A percentile compares a stretch with the other conserved stretches of the same genome.
These are phyloP conservation scores for Cheilosia vulpina DNA, from an alignment of 2,888 invertebrate genomes.

Conservation along the genomic window DNA sequence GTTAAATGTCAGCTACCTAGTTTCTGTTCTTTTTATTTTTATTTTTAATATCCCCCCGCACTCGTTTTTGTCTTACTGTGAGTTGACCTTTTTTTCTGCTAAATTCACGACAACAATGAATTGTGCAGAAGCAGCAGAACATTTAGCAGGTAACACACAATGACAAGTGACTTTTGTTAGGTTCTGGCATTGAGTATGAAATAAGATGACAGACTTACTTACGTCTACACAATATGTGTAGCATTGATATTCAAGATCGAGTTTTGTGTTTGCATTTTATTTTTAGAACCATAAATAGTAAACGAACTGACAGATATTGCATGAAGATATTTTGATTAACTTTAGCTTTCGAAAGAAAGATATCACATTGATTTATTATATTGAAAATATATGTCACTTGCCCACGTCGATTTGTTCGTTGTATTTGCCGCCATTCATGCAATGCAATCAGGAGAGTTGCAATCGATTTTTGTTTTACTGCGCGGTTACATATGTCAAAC, in stretches of 20 bases:
- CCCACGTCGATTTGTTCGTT: background rate
- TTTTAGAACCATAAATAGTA: slow-evolving; percentile 24
- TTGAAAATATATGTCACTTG: slow-evolving; percentile 11
- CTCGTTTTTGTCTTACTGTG: background rate
- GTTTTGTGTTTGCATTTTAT: slow-evolving; percentile 42
- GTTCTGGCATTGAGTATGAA: slow-evolving; percentile 58
- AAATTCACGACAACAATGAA: background rate
- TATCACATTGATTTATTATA: slow-evolving; percentile 42
- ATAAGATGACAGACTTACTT: slow-evolving; percentile 9
- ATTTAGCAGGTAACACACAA: slow-evolving; percentile 1
- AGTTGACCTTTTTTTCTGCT: background rate
- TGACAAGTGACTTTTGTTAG: slow-evolving; percentile 41
- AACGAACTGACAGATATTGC: slow-evolving; percentile 19
- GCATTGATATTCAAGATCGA: slow-evolving; percentile 67
- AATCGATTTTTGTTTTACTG: slow-evolving; percentile 17
- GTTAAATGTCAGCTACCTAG: slow-evolving; percentile 27
- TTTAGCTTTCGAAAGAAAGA: slow-evolving; percentile 16
- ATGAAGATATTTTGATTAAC: slow-evolving; percentile 41
- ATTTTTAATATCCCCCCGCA: no score
- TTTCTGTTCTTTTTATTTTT: slow-evolving; percentile 5
- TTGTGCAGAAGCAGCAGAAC: slow-evolving; percentile 20
- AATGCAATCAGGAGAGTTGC: background rate
- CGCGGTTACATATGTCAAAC: slow-evolving; percentile 2
- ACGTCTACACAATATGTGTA: slow-evolving; percentile 9
- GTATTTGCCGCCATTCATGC: background rate